These are phyloP conservation scores for Myripristis jacobus DNA, from an alignment of 2,797 vertebrate genomes.

Conservation along the genomic window DNA sequence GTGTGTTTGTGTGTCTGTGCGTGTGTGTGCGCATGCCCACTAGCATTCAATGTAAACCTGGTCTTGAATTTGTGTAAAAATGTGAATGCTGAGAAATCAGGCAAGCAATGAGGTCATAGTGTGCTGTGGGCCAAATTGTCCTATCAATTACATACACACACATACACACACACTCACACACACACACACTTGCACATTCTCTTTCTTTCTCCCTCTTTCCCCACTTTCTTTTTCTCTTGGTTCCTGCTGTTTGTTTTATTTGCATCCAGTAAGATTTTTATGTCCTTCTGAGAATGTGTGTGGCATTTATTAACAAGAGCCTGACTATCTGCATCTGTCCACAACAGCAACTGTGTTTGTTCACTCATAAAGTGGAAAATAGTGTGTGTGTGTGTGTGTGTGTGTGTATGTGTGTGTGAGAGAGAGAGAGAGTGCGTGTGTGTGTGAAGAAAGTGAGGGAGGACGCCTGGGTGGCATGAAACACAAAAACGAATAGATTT, in stretches of 20 bases:
- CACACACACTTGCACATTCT: neutral
- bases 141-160: conserved; percentile 67
- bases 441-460: conserved; percentile 50
- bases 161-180: conserved; percentile 15
- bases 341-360: conserved; percentile 62
- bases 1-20: conserved; percentile 3
- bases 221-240: neutral
- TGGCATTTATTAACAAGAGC: conserved; percentile 26
- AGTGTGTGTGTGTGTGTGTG: no score
- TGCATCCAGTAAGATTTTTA: neutral
- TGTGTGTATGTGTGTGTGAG: no score
- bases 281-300: conserved; percentile 23
- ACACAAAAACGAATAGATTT: no score
- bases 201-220: conserved; percentile 1
- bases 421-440: neutral
- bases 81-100: conserved; percentile 71
- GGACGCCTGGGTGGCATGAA: no score
- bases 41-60: conserved; percentile 55
- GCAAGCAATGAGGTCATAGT: conserved; percentile 72
- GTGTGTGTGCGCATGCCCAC: conserved; percentile 9
- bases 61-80: conserved; percentile 65
- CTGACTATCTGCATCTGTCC: conserved; percentile 43
- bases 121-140: conserved; percentile 63
- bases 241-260: neutral
- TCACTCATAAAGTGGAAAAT: conserved; percentile 55